Evolutionary conservation across 1,140 invertebrate genomes (phyloP).

Genomic region (Aradophagus sp.): DNA sequence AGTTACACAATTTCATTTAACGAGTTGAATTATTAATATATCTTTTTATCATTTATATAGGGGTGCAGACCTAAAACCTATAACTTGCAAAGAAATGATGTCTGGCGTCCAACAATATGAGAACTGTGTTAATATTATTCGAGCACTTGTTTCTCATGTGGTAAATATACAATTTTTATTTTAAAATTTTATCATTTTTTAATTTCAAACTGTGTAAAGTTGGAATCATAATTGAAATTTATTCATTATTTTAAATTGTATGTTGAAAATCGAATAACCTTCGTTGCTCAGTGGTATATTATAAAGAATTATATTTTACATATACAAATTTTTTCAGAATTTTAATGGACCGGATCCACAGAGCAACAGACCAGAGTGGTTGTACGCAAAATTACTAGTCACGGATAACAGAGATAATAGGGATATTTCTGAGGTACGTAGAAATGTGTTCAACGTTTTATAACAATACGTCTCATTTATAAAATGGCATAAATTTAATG

Average conservation of each 20-base stretch:
- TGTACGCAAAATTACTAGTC: constrained; percentile 70
- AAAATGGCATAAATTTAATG: constrained; percentile 6
- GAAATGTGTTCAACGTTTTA: constrained; percentile 2
- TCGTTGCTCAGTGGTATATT: not conserved
- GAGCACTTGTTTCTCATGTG: constrained; percentile 76
- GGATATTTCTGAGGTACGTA: constrained; percentile 50
- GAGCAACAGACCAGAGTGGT: constrained; percentile 73
- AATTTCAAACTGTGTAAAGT: too few species aligned
- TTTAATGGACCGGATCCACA: constrained; percentile 75
- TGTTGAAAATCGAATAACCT: constrained; percentile 25
- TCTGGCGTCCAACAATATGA: constrained; percentile 70
- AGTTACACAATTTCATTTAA: not conserved
- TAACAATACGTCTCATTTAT: not conserved
- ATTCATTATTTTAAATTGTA: constrained; percentile 16
- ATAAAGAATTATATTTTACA: constrained; percentile 57
- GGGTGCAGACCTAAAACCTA: constrained; percentile 62
- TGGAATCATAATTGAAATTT: not conserved
- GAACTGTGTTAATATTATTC: constrained; percentile 80
- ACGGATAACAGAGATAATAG: constrained; percentile 25
- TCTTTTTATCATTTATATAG: constrained; percentile 55
- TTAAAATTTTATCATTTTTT: too few species aligned
- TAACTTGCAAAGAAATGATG: constrained; percentile 76
- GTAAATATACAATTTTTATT: constrained; percentile 64
- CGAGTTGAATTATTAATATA: constrained; percentile 5
- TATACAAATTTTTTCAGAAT: constrained; percentile 69